Evolutionary conservation across 2,888 invertebrate species (phyloP).

Genomic region (Eilema griseolum): DNA sequence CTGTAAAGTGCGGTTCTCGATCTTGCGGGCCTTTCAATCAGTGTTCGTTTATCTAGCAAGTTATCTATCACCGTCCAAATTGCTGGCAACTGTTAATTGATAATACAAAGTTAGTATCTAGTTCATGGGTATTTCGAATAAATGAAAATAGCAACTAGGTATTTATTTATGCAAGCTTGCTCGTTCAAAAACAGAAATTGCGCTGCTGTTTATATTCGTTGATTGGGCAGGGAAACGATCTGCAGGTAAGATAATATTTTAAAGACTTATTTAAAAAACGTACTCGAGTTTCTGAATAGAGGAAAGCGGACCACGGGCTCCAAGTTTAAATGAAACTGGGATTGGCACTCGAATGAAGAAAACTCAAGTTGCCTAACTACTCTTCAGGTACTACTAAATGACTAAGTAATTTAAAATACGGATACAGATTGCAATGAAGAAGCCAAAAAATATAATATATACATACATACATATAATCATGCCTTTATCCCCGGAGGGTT

Average conservation of each 20-base stretch:
- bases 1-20: slow-evolving; percentile 52
- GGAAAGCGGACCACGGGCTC: too few relatives aligned
- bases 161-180: not conserved
- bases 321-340: too few relatives aligned
- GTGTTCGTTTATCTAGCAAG: slow-evolving; percentile 49
- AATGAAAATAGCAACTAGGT: slow-evolving; percentile 8
- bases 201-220: not conserved
- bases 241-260: not conserved
- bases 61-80: slow-evolving; percentile 52
- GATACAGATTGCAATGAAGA: too few relatives aligned
- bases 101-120: slow-evolving; percentile 42
- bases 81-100: slow-evolving; percentile 45
- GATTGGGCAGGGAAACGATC: not conserved
- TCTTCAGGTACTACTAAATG: too few relatives aligned
- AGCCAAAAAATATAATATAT: not conserved
- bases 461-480: too few relatives aligned
- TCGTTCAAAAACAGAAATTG: not conserved
- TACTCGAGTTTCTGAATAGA: too few relatives aligned
- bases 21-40: slow-evolving; percentile 51
- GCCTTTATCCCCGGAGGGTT: too few relatives aligned
- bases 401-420: too few relatives aligned
- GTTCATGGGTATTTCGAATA: slow-evolving; percentile 11
- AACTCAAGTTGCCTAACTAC: too few relatives aligned
- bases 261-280: not conserved
- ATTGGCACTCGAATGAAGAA: too few relatives aligned